Conservation (phyloP, 2,888 invertebrate genomes). For the Rhogogaster chlorosoma region DNA sequence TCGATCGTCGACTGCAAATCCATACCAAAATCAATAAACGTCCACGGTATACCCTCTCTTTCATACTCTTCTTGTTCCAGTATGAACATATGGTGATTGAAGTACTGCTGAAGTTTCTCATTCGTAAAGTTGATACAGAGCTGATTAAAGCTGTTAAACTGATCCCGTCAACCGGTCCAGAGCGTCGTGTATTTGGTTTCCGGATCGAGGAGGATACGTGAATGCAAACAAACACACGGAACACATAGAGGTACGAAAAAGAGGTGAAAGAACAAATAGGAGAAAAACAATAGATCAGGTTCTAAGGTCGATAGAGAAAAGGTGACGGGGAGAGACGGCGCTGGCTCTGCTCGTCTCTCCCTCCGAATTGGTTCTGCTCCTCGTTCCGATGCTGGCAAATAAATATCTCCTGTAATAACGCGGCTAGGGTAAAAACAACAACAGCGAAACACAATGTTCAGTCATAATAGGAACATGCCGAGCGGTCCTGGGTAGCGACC, state of each 20-base stretch:
- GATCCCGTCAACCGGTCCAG: slow-evolving; percentile 62
- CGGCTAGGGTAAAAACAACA: neutral
- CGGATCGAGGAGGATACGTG: slow-evolving; percentile 55
- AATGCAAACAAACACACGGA: slow-evolving; percentile 66
- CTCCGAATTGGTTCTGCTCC: neutral
- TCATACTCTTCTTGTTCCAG: slow-evolving; percentile 98
- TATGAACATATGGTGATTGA: slow-evolving; percentile 98
- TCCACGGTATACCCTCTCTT: slow-evolving; percentile 92
- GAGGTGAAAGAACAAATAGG: neutral
- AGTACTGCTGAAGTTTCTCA: slow-evolving; percentile 97
- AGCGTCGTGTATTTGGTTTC: slow-evolving; percentile 37
- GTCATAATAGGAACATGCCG: slow-evolving; percentile 48
- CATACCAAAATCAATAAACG: slow-evolving; percentile 97
- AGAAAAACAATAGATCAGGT: neutral
- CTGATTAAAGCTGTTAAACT: slow-evolving; percentile 97
- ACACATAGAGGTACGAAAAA: slow-evolving; percentile 20
- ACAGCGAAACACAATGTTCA: slow-evolving; percentile 47
- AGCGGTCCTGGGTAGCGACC: slow-evolving; percentile 51
- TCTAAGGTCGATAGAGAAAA: neutral
- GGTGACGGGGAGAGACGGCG: neutral
- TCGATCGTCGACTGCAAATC: slow-evolving; percentile 95
- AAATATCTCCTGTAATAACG: neutral
- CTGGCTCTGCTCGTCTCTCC: neutral
- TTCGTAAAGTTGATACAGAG: slow-evolving; percentile 98
- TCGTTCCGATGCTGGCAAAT: neutral